phyloP scores from a whole-genome alignment of 2,888 invertebrate species.

The Epinotia nisella region DNA sequence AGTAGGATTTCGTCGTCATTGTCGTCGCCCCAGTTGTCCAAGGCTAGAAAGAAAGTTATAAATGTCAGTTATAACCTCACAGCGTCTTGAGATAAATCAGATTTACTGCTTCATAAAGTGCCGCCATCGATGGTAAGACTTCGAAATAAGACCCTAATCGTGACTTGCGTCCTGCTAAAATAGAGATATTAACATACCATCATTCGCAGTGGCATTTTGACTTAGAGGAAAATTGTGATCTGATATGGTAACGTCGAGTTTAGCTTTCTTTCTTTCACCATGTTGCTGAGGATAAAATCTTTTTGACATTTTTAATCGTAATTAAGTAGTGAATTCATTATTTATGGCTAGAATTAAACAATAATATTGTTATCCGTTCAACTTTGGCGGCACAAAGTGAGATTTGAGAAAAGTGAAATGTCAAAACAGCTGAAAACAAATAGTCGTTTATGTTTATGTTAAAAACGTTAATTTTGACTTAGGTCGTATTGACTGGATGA shows the following conservation, averaged over 20 bases:
- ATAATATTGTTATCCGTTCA: slow-evolving; percentile 43
- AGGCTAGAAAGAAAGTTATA: slow-evolving; percentile 34
- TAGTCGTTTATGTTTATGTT: background rate
- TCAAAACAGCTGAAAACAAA: slow-evolving; percentile 34
- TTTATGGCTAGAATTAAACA: background rate
- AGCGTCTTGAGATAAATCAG: background rate
- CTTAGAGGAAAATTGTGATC: slow-evolving; percentile 79
- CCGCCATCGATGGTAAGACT: no score
- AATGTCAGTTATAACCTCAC: slow-evolving; percentile 36
- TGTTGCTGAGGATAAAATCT: slow-evolving; percentile 67
- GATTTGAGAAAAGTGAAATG: background rate
- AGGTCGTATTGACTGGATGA: background rate
- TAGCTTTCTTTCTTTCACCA: slow-evolving; percentile 74
- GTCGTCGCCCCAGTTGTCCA: slow-evolving; percentile 77
- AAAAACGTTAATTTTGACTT: background rate
- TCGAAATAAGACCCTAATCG: background rate
- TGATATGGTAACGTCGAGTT: slow-evolving; percentile 71
- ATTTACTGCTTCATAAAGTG: background rate
- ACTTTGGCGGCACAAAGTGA: slow-evolving; percentile 54
- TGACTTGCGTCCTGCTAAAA: background rate
- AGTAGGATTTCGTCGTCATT: slow-evolving; percentile 79
- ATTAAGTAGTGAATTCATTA: slow-evolving; percentile 9
- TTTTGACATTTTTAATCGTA: slow-evolving; percentile 68
- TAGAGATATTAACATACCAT: slow-evolving; percentile 58
- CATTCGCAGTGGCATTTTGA: slow-evolving; percentile 65